Conservation (phyloP, 2,888 invertebrate species). For the Arge pagana region DNA sequence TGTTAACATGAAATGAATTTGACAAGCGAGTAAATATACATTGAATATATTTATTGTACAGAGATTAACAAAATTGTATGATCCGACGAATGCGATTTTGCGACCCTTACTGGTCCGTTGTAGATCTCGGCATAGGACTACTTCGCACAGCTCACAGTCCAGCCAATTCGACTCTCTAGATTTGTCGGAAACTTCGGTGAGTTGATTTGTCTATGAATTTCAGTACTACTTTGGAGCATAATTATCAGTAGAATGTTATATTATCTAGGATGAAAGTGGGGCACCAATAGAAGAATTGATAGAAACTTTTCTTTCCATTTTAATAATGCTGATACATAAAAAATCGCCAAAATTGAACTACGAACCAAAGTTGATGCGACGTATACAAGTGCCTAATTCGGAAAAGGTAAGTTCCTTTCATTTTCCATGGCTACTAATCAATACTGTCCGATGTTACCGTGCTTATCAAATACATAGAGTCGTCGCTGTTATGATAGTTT, state of each 20-base stretch:
- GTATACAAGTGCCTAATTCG: constrained; percentile 39
- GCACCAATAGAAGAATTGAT: constrained; percentile 58
- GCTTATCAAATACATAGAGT: too few species aligned
- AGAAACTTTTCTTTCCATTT: constrained; percentile 61
- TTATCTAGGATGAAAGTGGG: constrained; percentile 49
- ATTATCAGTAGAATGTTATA: constrained; percentile 41
- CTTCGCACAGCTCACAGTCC: constrained; percentile 60
- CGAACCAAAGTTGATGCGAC: constrained; percentile 43
- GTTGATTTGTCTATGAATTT: constrained; percentile 21
- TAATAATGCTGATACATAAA: constrained; percentile 58
- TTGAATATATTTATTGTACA: constrained; percentile 44
- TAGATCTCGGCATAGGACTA: constrained; percentile 47
- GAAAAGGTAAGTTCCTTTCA: constrained; percentile 40
- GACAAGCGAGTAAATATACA: not conserved
- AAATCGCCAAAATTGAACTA: constrained; percentile 40
- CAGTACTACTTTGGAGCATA: constrained; percentile 38
- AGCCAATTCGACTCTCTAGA: constrained; percentile 61
- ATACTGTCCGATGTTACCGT: not conserved
- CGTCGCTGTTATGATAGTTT: too few species aligned
- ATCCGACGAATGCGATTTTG: constrained; percentile 66
- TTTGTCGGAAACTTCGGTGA: constrained; percentile 48
- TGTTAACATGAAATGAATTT: too few species aligned
- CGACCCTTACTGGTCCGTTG: constrained; percentile 58
- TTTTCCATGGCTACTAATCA: not conserved
- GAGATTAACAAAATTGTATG: constrained; percentile 63